Conservation (phyloP, 1,140 invertebrate genomes). For the Frieseomelitta varia region DNA sequence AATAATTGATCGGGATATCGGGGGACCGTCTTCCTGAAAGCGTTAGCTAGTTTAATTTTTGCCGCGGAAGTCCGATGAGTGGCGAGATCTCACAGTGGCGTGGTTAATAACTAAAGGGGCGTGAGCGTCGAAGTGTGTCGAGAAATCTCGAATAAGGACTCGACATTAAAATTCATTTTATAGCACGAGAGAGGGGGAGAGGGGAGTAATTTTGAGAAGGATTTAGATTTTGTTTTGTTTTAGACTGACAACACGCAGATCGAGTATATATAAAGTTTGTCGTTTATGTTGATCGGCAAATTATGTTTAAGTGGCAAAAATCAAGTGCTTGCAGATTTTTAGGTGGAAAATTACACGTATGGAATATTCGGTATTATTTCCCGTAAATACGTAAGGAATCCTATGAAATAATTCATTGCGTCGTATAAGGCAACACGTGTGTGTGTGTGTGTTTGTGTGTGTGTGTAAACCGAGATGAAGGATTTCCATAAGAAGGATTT, state of each 20-base stretch:
- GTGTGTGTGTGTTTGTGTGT: too few relatives aligned
- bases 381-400: too few relatives aligned
- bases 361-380: too few relatives aligned
- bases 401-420: too few relatives aligned
- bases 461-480: neutral
- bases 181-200: too few relatives aligned
- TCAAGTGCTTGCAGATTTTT: too few relatives aligned
- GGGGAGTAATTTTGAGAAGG: too few relatives aligned
- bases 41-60: conserved; percentile 28
- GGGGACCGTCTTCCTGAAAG: conserved; percentile 65
- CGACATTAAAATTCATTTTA: neutral
- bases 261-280: neutral
- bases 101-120: neutral
- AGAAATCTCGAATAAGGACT: neutral
- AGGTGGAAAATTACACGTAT: too few relatives aligned
- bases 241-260: neutral
- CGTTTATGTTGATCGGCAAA: neutral
- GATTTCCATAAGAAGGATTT: neutral
- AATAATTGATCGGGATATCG: conserved; percentile 75
- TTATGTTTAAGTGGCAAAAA: too few relatives aligned
- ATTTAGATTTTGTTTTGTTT: neutral
- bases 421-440: neutral
- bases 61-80: too few relatives aligned
- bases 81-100: neutral
- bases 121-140: too few relatives aligned